A percentile compares a stretch with the other conserved stretches of the same genome.
These are phyloP conservation scores for Apeira syringaria DNA, from an alignment of 2,888 invertebrate genomes.

Conservation along the genomic window DNA sequence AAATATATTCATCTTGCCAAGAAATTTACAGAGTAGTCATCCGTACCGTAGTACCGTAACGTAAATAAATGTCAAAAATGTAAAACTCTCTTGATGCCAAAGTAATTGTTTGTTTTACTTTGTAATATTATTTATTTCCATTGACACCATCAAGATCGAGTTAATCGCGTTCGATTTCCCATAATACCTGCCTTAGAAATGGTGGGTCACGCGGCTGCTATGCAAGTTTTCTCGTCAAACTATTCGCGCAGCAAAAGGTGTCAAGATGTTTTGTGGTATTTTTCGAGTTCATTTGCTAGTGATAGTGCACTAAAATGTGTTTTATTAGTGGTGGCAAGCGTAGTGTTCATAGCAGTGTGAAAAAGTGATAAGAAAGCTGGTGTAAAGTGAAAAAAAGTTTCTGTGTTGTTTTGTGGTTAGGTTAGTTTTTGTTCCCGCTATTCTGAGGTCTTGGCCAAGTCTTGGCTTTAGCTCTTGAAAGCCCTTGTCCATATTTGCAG, in stretches of 20 bases:
- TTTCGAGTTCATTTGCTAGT: conserved; percentile 47
- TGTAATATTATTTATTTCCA: conserved; percentile 42
- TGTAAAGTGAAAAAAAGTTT: conserved; percentile 38
- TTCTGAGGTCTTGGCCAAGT: conserved; percentile 44
- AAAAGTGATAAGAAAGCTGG: conserved; percentile 21
- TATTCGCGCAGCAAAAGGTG: conserved; percentile 54
- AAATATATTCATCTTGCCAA: no score
- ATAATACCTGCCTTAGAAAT: conserved; percentile 26
- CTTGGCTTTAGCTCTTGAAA: conserved; percentile 4
- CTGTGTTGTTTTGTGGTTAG: conserved; percentile 58
- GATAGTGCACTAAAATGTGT: conserved; percentile 26
- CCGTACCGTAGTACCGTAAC: neutral
- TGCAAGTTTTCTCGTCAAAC: conserved; percentile 37
- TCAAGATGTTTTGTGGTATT: conserved; percentile 71
- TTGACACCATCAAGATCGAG: conserved; percentile 64
- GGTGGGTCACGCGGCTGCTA: conserved; percentile 31
- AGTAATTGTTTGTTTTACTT: conserved; percentile 64
- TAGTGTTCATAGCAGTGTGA: conserved; percentile 17
- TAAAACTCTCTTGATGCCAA: conserved; percentile 78
- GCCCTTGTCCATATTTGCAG: conserved; percentile 43
- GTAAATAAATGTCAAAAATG: conserved; percentile 53
- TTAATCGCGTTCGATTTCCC: conserved; percentile 44
- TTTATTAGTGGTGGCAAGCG: conserved; percentile 20
- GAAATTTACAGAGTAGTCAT: neutral
- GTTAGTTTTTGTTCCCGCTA: conserved; percentile 80